Conservation (phyloP, 1,140 invertebrate genomes). For the Tachypleus tridentatus region DNA sequence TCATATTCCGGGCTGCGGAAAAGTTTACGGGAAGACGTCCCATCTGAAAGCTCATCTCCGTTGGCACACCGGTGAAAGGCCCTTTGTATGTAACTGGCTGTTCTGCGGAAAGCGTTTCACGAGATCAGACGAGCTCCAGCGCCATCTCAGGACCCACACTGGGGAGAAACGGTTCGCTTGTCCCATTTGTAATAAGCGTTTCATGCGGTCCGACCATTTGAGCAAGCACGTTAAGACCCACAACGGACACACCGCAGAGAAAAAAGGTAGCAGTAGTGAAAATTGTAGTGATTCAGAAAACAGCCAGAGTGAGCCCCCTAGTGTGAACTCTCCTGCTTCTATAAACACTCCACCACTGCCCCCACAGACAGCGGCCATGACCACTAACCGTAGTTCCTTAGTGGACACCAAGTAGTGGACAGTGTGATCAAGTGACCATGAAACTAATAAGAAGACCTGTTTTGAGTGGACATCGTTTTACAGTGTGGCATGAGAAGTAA, state of each 20-base stretch:
- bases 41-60: conserved; percentile 53
- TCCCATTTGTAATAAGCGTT: conserved; percentile 86
- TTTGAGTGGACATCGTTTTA: too few species aligned
- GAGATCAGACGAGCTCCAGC: conserved; percentile 86
- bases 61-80: conserved; percentile 49
- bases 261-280: conserved; percentile 38
- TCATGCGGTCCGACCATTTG: conserved; percentile 89
- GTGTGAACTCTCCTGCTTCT: conserved; percentile 24
- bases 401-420: too few species aligned
- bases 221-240: conserved; percentile 94
- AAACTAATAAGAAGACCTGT: too few species aligned
- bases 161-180: conserved; percentile 91
- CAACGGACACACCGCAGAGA: conserved; percentile 34
- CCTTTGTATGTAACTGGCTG: conserved; percentile 49
- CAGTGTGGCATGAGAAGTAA: too few species aligned
- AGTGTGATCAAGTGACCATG: too few species aligned
- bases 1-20: conserved; percentile 95
- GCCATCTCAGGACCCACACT: conserved; percentile 91
- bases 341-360: conserved; percentile 32
- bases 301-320: conserved; percentile 37
- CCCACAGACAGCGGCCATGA: not conserved
- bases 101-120: conserved; percentile 66
- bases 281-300: conserved; percentile 68
- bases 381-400: too few species aligned
- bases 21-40: conserved; percentile 73